Base-by-base conservation (phyloP, 2,113 vertebrate species). In the Nycticorax nycticorax region DNA sequence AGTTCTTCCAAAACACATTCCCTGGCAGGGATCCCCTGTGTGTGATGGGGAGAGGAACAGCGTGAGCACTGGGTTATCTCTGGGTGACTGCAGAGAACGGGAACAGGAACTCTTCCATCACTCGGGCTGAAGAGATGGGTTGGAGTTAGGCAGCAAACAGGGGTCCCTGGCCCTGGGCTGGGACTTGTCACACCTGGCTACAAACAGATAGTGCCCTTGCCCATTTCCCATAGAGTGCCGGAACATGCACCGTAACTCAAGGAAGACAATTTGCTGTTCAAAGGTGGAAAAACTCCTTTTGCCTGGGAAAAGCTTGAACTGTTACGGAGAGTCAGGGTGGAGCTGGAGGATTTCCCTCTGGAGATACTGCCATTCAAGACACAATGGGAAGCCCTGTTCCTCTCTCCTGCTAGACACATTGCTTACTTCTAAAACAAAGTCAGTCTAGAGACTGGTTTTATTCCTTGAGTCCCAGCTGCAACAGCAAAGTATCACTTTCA, bases 361-460 rank as follows among this genome's bases (percentile, higher is more conserved):
- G 26, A 74, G 14, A 55, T 6, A 17, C 7, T 59, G 37, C 12
- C 20, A 14, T 68, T 85, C 30, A 59, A 21, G 19, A 41, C 6
- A 50, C 4, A 32, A 55, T 20, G 6, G 4, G 3, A 64, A 45
- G 1, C 0, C 0, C 2, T 32, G 6, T 67, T 71, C 3, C 10
- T 73, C 43, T 85, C 20, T 3, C 1, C 47, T 56, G 4, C 4
- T 63, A 27, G 30, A 47, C 2, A 72, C 55, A 78, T 17, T 47
- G 0, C 14, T 72, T 84, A 32, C 5, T 75, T 78, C 11, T 47
- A 67, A 75, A 92, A 13, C 6, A 35, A 67, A 74, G 18, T 20
- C 35, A 30, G 7, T 35, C 37, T 52, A 85, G 41, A 56, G 20
- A 27, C 23, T 10, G 3, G 7, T 82, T 89, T 66, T 35, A 35